phyloP scores from a whole-genome alignment of 2,888 invertebrate species.

The Hedya salicella region DNA sequence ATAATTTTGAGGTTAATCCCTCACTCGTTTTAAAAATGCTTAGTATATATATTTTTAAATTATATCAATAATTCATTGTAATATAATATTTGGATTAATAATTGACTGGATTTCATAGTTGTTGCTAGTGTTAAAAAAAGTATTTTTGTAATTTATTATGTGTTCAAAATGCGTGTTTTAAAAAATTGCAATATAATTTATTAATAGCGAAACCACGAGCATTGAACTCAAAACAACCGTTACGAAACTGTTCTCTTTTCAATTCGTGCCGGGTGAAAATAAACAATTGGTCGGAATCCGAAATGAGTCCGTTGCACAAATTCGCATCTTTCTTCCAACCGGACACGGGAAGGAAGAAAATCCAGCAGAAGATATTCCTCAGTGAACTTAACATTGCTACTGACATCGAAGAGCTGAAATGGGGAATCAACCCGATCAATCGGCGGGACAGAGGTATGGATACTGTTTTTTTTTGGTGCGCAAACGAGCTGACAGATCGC shows the following conservation, averaged over 20 bases:
- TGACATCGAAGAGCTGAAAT: slow-evolving; percentile 75
- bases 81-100: too few species aligned
- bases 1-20: too few species aligned
- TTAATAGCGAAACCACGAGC: slow-evolving; percentile 37
- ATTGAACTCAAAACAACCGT: slow-evolving; percentile 43
- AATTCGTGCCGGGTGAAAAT: slow-evolving; percentile 42
- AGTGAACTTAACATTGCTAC: slow-evolving; percentile 83
- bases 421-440: slow-evolving; percentile 83
- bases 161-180: slow-evolving; percentile 8
- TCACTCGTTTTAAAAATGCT: not conserved
- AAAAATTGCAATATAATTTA: slow-evolving; percentile 20
- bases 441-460: slow-evolving; percentile 74
- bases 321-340: slow-evolving; percentile 86
- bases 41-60: not conserved
- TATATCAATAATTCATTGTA: too few species aligned
- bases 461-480: too few species aligned
- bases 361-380: slow-evolving; percentile 83
- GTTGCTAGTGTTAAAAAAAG: not conserved
- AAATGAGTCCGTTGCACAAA: slow-evolving; percentile 86
- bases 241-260: slow-evolving; percentile 36
- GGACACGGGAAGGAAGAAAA: slow-evolving; percentile 79
- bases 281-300: slow-evolving; percentile 44
- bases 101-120: not conserved
- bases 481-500: too few species aligned
- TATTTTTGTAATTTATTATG: not conserved